These are phyloP conservation scores for Drosophila neocordata DNA, from an alignment of 1,140 invertebrate genomes.

Conservation along the genomic window DNA sequence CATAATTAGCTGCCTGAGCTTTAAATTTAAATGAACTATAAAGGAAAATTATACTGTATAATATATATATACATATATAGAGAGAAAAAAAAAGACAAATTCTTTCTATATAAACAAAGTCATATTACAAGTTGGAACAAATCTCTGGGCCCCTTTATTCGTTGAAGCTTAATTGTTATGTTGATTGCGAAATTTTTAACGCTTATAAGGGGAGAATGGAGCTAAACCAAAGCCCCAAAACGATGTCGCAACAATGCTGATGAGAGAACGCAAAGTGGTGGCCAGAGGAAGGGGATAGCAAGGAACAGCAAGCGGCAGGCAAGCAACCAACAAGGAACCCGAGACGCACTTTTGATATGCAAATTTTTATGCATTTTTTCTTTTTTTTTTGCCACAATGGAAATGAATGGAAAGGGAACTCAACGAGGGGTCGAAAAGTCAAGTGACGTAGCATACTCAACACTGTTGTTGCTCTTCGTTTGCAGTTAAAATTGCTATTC, in stretches of 20 bases:
- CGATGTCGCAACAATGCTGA: slow-evolving; percentile 47
- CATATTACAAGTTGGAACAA: slow-evolving; percentile 11
- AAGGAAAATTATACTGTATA: slow-evolving; percentile 2
- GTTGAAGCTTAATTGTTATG: slow-evolving; percentile 70
- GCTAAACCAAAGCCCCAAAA: slow-evolving; percentile 51
- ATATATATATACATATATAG: too few relatives aligned
- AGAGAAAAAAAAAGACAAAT: too few relatives aligned
- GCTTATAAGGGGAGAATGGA: slow-evolving; percentile 26
- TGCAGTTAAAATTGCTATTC: neutral
- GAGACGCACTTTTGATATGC: slow-evolving; percentile 79
- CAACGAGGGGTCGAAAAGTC: slow-evolving; percentile 23
- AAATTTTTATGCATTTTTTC: slow-evolving; percentile 74
- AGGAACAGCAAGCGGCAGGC: too few relatives aligned
- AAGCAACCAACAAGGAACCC: slow-evolving; percentile 18
- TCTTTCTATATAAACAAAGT: slow-evolving; percentile 4
- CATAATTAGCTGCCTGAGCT: slow-evolving; percentile 66
- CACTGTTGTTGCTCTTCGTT: slow-evolving; percentile 1
- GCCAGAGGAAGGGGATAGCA: too few relatives aligned
- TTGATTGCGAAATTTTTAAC: slow-evolving; percentile 72
- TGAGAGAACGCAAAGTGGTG: slow-evolving; percentile 17
- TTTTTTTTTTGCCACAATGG: slow-evolving; percentile 5
- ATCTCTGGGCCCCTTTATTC: neutral
- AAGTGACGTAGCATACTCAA: slow-evolving; percentile 19
- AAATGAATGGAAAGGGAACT: slow-evolving; percentile 22
- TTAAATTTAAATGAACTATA: slow-evolving; percentile 66